Base-by-base conservation (phyloP, 2,888 invertebrate species). In the Isotomurus palustris region DNA sequence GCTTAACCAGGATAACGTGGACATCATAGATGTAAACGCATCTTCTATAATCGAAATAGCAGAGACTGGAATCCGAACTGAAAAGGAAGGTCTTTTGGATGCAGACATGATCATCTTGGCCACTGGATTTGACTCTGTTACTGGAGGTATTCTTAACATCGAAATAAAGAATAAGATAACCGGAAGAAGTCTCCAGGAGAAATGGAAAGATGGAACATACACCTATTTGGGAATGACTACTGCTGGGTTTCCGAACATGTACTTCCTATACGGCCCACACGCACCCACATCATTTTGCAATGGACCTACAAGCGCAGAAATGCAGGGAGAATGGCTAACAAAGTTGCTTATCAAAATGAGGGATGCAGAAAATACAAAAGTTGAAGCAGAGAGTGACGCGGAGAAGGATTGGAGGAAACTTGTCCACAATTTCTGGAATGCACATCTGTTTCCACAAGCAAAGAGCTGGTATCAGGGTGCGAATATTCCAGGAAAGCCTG, bases 201-300 rank as follows among this genome's bases (percentile, higher is more conserved):
- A 56, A 24, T 56, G 56, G 56, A 29, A 21, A 14, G 17, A 28
- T 2, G 50, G 56, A 2, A 51, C 51, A 1, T 35, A 24, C 12
- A 51, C 56, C 12, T 19, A 51, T 8, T 38, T 56, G 5, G 56
- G 56, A 6, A 17, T 56, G 24, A 36, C 50, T 12, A 36, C 35
- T 1, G 50, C 50, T 1, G 44, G 24, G 4, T 56, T 56, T 14
- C 44, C 56, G 5, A 56, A 56, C 32, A 38, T 56, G 43, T 56
- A 40, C 35, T 56, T 27, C 25, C 12, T 32, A 2, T 56, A 56
- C 40, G 56, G 56, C 3, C 56, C 56, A 10, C 56, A 56, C 14
- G 56, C 50, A 14, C 56, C 56, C 4, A 56, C 56, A 21, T 50
- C 56, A 2, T 56, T 56, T 35, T 32, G 4, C 8, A 51, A 29